phyloP scores from a whole-genome alignment of 2,888 invertebrate species.

The Nomada lathburiana region DNA sequence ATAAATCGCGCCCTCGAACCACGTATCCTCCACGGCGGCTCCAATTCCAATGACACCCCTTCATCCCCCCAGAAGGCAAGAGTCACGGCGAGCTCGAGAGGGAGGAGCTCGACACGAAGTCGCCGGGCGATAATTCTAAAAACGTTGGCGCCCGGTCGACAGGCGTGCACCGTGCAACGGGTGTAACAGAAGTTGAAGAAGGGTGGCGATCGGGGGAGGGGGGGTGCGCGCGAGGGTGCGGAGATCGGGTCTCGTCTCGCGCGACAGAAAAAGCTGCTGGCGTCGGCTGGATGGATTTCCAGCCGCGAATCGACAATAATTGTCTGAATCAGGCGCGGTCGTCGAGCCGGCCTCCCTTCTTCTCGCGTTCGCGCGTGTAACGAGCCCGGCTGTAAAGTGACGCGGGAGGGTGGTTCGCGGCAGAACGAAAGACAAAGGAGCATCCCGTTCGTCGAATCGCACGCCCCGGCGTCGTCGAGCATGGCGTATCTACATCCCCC shows the following conservation, averaged over 20 bases:
- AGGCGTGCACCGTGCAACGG: not conserved
- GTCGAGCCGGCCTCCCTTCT: conserved; percentile 20
- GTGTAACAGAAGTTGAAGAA: conserved; percentile 28
- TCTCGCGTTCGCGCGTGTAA: conserved; percentile 21
- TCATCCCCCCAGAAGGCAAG: not conserved
- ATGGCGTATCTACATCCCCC: conserved; percentile 84
- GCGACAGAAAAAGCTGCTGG: conserved; percentile 74
- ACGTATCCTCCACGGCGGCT: conserved; percentile 5
- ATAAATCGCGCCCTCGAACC: conserved; percentile 9
- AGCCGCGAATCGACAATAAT: conserved; percentile 79
- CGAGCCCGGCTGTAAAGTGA: conserved; percentile 47
- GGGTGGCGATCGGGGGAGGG: not conserved
- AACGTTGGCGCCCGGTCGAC: conserved; percentile 45
- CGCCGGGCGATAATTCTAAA: conserved; percentile 53
- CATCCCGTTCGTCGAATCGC: conserved; percentile 82
- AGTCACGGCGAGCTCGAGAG: conserved; percentile 17
- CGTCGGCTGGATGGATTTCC: conserved; percentile 78
- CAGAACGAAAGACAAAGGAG: conserved; percentile 82
- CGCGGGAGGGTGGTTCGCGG: conserved; percentile 71
- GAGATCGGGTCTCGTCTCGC: conserved; percentile 61
- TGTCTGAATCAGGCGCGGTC: conserved; percentile 73
- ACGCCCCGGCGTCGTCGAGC: conserved; percentile 77
- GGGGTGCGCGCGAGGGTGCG: not conserved
- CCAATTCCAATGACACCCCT: conserved; percentile 5
- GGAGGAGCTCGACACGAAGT: conserved; percentile 20